Evolutionary conservation across 2,113 vertebrate species (phyloP).

Genomic region (Sialia sialis): DNA sequence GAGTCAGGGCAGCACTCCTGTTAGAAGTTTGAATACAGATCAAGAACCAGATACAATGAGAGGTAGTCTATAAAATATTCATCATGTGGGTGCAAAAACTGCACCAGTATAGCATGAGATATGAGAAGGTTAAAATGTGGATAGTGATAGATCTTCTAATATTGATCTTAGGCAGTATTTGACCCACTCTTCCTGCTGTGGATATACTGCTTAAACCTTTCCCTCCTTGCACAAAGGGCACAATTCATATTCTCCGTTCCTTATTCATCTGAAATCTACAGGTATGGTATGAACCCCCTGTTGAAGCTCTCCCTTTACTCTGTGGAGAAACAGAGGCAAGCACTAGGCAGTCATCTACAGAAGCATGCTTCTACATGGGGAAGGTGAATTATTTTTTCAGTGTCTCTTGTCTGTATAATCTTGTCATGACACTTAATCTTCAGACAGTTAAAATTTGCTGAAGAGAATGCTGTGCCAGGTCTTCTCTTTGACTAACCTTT

Average conservation of each 20-base stretch:
- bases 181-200: neutral
- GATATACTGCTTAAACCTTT: neutral
- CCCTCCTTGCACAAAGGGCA: neutral
- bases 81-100: neutral
- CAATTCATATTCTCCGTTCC: neutral
- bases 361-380: neutral
- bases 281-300: neutral
- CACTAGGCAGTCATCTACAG: neutral
- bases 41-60: neutral
- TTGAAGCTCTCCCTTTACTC: neutral
- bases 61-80: neutral
- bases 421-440: neutral
- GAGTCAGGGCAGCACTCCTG: neutral
- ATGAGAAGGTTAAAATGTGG: neutral
- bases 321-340: neutral
- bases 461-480: neutral
- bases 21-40: neutral
- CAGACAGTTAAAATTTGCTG: neutral
- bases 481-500: neutral
- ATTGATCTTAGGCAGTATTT: neutral
- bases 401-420: neutral
- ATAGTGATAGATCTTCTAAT: neutral
- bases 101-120: neutral
- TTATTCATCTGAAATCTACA: neutral
- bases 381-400: neutral